Evolutionary conservation across 1,140 invertebrate species (phyloP).

Genomic region (Chlorops oryzae): DNA sequence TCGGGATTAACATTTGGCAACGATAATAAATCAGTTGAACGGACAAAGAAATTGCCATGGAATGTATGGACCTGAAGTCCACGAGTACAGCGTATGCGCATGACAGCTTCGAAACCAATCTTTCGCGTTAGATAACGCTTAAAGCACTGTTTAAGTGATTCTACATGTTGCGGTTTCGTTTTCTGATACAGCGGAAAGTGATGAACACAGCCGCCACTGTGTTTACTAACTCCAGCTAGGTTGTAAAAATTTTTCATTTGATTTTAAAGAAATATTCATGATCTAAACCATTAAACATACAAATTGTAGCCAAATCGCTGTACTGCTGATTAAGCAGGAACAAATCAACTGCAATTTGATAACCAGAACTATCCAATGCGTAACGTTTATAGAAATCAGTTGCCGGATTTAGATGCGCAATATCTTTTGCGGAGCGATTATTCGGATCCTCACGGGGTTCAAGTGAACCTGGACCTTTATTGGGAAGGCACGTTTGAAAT

Average conservation of each 20-base stretch:
- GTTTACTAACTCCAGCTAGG: slow-evolving; percentile 85
- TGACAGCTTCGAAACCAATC: slow-evolving; percentile 98
- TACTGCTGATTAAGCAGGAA: slow-evolving; percentile 92
- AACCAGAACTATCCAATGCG: slow-evolving; percentile 91
- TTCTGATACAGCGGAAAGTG: slow-evolving; percentile 87
- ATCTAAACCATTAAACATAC: slow-evolving; percentile 53
- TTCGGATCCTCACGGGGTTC: slow-evolving; percentile 82
- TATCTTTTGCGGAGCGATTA: slow-evolving; percentile 71
- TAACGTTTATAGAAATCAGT: slow-evolving; percentile 98
- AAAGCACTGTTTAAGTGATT: slow-evolving; percentile 72
- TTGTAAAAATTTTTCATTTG: slow-evolving; percentile 20
- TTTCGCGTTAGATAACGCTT: slow-evolving; percentile 90
- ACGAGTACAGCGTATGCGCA: slow-evolving; percentile 91
- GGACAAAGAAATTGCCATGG: slow-evolving; percentile 98
- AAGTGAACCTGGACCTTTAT: slow-evolving; percentile 81
- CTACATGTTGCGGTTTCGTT: slow-evolving; percentile 62
- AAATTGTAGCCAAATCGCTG: slow-evolving; percentile 87
- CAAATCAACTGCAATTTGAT: slow-evolving; percentile 93
- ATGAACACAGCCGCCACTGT: slow-evolving; percentile 89
- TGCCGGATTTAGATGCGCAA: slow-evolving; percentile 80
- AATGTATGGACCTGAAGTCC: slow-evolving; percentile 94
- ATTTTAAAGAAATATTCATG: not conserved
- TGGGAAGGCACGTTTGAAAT: slow-evolving; percentile 88
- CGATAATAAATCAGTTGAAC: slow-evolving; percentile 93
- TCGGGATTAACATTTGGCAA: slow-evolving; percentile 98